A percentile compares a stretch with the other conserved stretches of the same genome.
These are phyloP conservation scores for Hyperoplus lanceolatus DNA, from an alignment of 2,797 vertebrate species.

Conservation along the genomic window DNA sequence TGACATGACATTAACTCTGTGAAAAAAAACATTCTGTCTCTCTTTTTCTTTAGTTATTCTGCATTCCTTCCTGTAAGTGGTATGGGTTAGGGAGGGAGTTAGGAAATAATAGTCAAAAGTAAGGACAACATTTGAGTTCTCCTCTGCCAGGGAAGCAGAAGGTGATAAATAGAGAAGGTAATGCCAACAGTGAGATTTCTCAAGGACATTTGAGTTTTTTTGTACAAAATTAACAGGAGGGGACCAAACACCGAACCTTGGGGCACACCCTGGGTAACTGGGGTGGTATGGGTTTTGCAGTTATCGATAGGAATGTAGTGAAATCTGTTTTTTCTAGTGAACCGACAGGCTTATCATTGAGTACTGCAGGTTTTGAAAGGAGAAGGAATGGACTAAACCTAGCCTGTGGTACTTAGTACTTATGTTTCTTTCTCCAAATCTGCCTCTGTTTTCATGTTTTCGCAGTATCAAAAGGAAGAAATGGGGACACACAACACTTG, in stretches of 20 bases:
- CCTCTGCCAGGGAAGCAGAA: background rate
- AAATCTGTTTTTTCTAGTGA: background rate
- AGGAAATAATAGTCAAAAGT: background rate
- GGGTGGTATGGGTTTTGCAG: no score
- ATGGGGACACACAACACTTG: background rate
- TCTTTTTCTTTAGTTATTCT: background rate
- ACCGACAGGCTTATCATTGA: background rate
- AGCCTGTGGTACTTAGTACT: background rate
- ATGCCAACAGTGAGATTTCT: background rate
- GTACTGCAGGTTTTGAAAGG: background rate
- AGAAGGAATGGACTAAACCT: background rate
- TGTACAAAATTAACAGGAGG: no score
- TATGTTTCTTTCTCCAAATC: background rate
- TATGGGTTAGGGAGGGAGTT: background rate
- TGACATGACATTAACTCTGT: conserved; percentile 47
- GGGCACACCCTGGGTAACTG: no score
- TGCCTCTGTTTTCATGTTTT: background rate
- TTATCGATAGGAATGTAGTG: no score
- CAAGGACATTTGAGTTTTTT: background rate
- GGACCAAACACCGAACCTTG: no score
- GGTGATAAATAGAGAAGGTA: background rate
- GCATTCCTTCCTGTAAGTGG: background rate
- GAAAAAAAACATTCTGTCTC: conserved; percentile 25
- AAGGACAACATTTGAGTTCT: background rate
- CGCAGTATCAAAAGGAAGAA: background rate